Evolutionary conservation across 2,797 vertebrate species (phyloP), one percentile per base, ranked within the genome.

Genomic region (Microctenopoma steveboyesi): DNA sequence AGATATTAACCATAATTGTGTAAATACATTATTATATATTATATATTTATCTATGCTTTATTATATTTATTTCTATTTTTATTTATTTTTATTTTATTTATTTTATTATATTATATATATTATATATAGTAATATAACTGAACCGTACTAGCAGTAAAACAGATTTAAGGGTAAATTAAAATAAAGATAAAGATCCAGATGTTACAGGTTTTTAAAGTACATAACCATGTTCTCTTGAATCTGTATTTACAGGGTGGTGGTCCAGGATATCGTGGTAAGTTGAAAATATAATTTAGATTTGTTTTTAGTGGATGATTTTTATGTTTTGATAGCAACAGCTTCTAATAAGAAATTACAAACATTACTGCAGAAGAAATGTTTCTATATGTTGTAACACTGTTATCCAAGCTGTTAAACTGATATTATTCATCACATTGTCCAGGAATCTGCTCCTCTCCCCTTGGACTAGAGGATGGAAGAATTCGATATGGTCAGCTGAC

Each of bases 401-500:
- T 40, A 50, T 10, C 14, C 12, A 39, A 25, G 7, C 14, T 22
- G 7, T 54, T 55, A 22, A 14, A 56, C 28, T 7, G 1, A 39
- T 10, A 6, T 55, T 40, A 54, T 25, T 12, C 4, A 0, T 72
- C 2, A 0, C 33, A 3, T 75, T 15, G 51, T 71, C 5, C 76
- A 96, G 95, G 82, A 4, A 56, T 83, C 54, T 96, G 95, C 76
- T 91, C 92, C 0, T 91, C 89, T 46, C 79, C 95, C 0, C 92
- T 96, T 3, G 95, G 95, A 48, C 69, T 96, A 85, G 95, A 94
- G 85, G 95, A 95, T 0, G 95, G 95, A 0, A 86, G 86, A 0
- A 79, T 96, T 18, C 90, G 68, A 30, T 93, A 94, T 7, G 92
- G 94, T 70, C 95, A 96, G 82, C 79, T 96, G 77, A 92, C 88